Evolutionary conservation across 2,113 vertebrate genomes (phyloP).

Genomic region (Barnardius zonarius): DNA sequence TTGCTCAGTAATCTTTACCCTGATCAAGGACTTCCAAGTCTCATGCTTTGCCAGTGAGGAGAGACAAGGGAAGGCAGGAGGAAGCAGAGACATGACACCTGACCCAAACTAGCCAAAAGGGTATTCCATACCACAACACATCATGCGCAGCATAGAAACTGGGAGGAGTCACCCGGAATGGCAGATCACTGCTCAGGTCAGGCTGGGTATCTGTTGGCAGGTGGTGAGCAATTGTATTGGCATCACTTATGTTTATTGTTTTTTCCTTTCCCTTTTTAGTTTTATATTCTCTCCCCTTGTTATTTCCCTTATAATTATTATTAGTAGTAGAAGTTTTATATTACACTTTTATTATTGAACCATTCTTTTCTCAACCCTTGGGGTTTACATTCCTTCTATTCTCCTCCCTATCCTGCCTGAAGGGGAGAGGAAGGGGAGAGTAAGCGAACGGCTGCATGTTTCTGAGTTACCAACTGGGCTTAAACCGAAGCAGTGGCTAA

Average conservation of each 20-base stretch:
- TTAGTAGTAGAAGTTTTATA: neutral
- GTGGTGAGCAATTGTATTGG: neutral
- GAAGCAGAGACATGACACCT: neutral
- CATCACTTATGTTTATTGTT: neutral
- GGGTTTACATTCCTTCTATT: neutral
- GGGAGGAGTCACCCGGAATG: neutral
- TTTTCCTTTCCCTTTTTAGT: neutral
- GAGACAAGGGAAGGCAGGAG: neutral
- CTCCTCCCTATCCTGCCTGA: neutral
- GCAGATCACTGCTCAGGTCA: neutral
- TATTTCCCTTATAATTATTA: neutral
- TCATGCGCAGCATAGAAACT: neutral
- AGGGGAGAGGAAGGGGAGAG: neutral
- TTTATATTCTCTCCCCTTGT: neutral
- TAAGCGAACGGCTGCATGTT: neutral
- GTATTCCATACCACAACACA: neutral
- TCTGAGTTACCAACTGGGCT: neutral
- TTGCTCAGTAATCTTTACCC: neutral
- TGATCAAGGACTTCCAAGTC: neutral
- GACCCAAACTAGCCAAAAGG: neutral
- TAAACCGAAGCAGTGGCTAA: neutral
- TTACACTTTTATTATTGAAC: neutral
- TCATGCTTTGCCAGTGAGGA: neutral
- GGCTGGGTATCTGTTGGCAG: accelerated
- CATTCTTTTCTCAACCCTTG: neutral